Base-by-base conservation (phyloP, 1,140 invertebrate genomes). In the Rhizoglyphus robini region DNA sequence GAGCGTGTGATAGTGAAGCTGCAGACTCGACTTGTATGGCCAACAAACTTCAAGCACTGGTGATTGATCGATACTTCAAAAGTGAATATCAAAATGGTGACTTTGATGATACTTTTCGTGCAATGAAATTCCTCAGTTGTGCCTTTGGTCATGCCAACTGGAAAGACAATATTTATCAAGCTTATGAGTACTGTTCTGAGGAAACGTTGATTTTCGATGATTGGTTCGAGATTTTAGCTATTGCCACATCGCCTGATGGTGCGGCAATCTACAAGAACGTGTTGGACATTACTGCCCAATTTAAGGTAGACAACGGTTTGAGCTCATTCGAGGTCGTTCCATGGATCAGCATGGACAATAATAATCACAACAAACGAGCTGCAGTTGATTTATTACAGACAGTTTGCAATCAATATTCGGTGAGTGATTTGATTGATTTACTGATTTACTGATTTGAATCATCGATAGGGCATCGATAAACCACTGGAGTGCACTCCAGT, bases 401-500 rank as follows among this genome's bases (percentile, higher is more conserved):
- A 29, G 65, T 47, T 18, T 66, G 65, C 31, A n/a, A 3, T 2
- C 1, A 63, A 63, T 63, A 63, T 49, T 8, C 30, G 18, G 61
- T 32, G 23, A 13, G 30, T 27, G 20, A n/a, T n/a, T n/a, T n/a
- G n/a, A n/a, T n/a, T 30, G 13, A 58, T 38, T 58, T 4, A 30
- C 23, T 4, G 32, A 27, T 27, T 30, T 58, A 4, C 8, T 18
- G 27, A 65, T n/a, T 65, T 38, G 30, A 29, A 30, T 5, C 27
- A 13, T 58, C 49, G 3, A 23, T 58, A 63, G 48, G 61, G 34
- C n/a, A n/a, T n/a, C 65, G 61, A 65, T 25, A 66, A 66, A 54
- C 65, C 65, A 66, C n/a, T 67, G 65, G 65, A 66, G 36, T 66
- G 65, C 27, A 65, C 4, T 4, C 23, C 51, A 66, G 65, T 66